Conservation (phyloP, 2,797 vertebrate species). For the Somateria mollissima region DNA sequence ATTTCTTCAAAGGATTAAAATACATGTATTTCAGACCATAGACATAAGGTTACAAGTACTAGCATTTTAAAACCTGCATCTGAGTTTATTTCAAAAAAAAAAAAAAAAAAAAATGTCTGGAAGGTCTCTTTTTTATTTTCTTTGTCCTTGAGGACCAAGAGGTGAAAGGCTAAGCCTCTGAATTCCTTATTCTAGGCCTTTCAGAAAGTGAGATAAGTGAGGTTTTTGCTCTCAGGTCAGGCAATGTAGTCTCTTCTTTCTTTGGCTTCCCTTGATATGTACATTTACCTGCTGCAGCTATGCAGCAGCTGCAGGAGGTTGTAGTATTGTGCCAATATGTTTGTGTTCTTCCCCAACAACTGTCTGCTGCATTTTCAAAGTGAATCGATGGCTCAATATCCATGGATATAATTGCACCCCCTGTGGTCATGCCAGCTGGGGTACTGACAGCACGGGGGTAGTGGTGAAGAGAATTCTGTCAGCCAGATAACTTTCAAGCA, state of each 20-base stretch:
- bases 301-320: not conserved
- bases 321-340: not conserved
- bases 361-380: not conserved
- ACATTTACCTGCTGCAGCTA: not conserved
- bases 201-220: not conserved
- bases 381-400: not conserved
- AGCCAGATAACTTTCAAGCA: not conserved
- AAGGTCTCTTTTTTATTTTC: not conserved
- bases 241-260: not conserved
- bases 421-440: not conserved
- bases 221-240: not conserved
- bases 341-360: not conserved
- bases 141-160: not conserved
- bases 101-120: not conserved
- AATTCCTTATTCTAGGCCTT: not conserved
- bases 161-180: not conserved
- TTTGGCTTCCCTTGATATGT: not conserved
- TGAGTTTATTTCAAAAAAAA: not conserved
- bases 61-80: not conserved
- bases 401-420: not conserved
- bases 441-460: not conserved
- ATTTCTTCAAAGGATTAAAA: not conserved
- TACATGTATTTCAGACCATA: not conserved
- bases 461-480: not conserved
- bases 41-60: not conserved